Evolutionary conservation across 1,140 invertebrate genomes (phyloP).

Genomic region (Diorhabda elongata): DNA sequence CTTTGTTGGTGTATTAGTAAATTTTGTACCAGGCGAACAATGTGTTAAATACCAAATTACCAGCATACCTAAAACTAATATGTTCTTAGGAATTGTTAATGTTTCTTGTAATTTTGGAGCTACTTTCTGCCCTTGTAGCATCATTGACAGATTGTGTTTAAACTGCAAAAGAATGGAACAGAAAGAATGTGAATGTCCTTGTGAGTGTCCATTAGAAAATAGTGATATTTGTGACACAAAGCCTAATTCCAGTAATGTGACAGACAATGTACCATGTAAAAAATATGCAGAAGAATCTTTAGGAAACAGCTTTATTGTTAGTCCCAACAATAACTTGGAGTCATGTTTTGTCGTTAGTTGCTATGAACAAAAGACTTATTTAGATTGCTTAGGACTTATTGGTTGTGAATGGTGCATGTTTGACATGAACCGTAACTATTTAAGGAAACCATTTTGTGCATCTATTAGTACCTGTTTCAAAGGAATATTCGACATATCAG

Average conservation of each 20-base stretch:
- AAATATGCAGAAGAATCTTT: constrained; percentile 31
- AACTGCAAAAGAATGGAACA: constrained; percentile 94
- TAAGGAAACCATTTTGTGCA: constrained; percentile 73
- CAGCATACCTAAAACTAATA: constrained; percentile 76
- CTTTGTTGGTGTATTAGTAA: constrained; percentile 68
- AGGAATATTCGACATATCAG: constrained; percentile 74
- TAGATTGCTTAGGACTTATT: constrained; percentile 76
- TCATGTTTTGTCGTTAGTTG: constrained; percentile 74
- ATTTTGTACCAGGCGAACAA: constrained; percentile 82
- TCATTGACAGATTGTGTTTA: constrained; percentile 81
- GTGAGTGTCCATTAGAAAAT: constrained; percentile 76
- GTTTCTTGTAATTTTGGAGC: constrained; percentile 72
- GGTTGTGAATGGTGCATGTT: constrained; percentile 90
- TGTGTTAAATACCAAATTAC: constrained; percentile 86
- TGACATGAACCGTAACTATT: constrained; percentile 67
- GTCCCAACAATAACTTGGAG: constrained; percentile 53
- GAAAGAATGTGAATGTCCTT: constrained; percentile 91
- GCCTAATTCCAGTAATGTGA: constrained; percentile 20
- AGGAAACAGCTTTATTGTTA: constrained; percentile 46
- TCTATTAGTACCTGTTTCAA: constrained; percentile 77
- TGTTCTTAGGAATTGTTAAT: constrained; percentile 85
- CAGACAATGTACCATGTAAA: constrained; percentile 28
- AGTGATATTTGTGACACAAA: constrained; percentile 42
- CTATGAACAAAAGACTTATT: constrained; percentile 66
- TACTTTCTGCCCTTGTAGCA: constrained; percentile 90